Evolutionary conservation across 2,113 vertebrate species (phyloP), one percentile per base, ranked within the genome.

Genomic region (Dipodomys ordii): DNA sequence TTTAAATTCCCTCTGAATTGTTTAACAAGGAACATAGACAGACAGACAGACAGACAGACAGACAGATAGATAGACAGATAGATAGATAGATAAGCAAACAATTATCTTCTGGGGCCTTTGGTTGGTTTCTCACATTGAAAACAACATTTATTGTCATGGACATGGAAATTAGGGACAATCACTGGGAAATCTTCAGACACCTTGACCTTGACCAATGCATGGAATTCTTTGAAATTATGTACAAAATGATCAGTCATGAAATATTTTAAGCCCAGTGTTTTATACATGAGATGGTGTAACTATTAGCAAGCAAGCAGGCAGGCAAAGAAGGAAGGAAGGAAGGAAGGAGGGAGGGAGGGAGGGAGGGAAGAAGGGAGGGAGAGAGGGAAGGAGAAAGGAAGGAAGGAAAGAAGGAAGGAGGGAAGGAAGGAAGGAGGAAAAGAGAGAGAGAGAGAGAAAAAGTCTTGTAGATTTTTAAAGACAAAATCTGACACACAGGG

Each of bases 1-100:
- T 97, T 97, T 95, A 92, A 98, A 96, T 97, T 97, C 81, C 78
- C 49, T 60, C 96, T 98, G 92, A 95, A 95, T 77, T 78, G 94
- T 82, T 86, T 64, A 87, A 49, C 13, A 71, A 60, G 64, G 53
- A 82, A 68, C 5, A 78, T 57, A 4, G 44, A 69, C 23, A 80
- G 69, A 60, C 44, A 25, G 35, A 39, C 53, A 10, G 10, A 11
- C 39, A 39, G 39, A 39, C 39, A 39, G 39, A 39, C 39, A 39
- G 39, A 39, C 39, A 39, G 39, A 39, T 39, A 39, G 39, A 39
- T 39, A 39, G 39, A 39, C 6, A 39, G 39, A 78, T 57, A 4
- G 44, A 69, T 30, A 80, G 69, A 60, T 60, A 25, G 35, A 39
- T 49, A 10, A 10, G 8, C 6, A n/a, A 13, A 3, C 68, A n/a